Conservation (phyloP, 1,140 invertebrate species). For the Brachionus sp. region DNA sequence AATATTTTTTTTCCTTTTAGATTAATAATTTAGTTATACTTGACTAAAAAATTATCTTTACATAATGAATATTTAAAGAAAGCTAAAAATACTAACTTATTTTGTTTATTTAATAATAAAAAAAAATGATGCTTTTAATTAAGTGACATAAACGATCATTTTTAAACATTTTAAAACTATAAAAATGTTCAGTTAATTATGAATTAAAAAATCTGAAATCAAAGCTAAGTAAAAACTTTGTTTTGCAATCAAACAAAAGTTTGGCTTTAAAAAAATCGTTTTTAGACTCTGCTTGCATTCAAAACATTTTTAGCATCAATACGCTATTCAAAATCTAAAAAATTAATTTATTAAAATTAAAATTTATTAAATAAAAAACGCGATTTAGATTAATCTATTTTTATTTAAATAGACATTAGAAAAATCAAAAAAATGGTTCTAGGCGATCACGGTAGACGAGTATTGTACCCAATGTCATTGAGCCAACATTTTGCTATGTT, state of each 20-base stretch:
- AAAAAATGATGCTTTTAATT: too few species aligned
- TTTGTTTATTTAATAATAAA: too few species aligned
- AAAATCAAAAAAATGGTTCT: slow-evolving; percentile 31
- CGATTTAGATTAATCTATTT: neutral
- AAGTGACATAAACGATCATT: too few species aligned
- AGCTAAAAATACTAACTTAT: too few species aligned
- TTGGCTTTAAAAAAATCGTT: neutral
- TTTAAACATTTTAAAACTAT: too few species aligned
- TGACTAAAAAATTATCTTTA: too few species aligned
- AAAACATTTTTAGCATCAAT: neutral
- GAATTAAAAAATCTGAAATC: too few species aligned
- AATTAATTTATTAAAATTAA: neutral
- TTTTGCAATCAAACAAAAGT: neutral
- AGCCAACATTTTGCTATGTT: slow-evolving; percentile 31
- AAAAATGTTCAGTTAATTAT: too few species aligned
- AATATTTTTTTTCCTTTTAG: too few species aligned
- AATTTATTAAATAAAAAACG: neutral
- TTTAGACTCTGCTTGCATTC: neutral
- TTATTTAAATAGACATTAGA: neutral
- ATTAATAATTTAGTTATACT: too few species aligned
- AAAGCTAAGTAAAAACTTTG: neutral
- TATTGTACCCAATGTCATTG: slow-evolving; percentile 41
- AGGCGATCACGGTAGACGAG: slow-evolving; percentile 40
- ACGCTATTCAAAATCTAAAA: neutral
- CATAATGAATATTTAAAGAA: too few species aligned